Base-by-base conservation (phyloP, 2,888 invertebrate genomes). In the Stenodera caucasica region DNA sequence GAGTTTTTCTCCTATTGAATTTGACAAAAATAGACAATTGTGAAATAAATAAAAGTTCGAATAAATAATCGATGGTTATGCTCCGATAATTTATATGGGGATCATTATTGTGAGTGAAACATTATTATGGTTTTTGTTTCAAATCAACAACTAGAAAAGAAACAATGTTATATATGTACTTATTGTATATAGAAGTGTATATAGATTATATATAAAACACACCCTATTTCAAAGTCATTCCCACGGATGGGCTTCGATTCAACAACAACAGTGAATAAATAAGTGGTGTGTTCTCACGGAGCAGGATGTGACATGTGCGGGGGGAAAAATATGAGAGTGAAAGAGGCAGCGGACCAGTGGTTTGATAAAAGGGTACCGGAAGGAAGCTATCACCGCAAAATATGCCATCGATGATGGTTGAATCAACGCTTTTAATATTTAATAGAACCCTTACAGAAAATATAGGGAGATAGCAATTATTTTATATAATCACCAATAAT, bases 201-300 rank as follows among this genome's bases (percentile, higher is more conserved):
- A 40, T 52, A 40, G 49, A 37, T 45, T 45, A 57, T 55, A 55
- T 60, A 58, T 60, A 58, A 61, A 66, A 65, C 62, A 67, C 67
- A 67, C 67, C 67, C 67, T 65, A 57, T 61, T 69, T 21, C 58
- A 51, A 58, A 69, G 68, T 70, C 67, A 71, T 73, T 73, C 72
- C 72, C 72, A 73, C 72, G 72, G 71, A 71, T 66, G 70, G 68
- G 65, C 68, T 66, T 65, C 70, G 68, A 64, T 71, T 63, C 67
- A 70, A 58, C 66, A 64, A 65, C 68, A 70, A 59, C 66, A 64
- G 66, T 65, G 70, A 67, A 70, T 65, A 65, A 45, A 45, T 45
- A 45, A 45, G 69, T 71, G 71, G 69, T 70, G 71, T 52, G 68
- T 73, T 73, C 73, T 73, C 73, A 73, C 73, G 73, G 68, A 69